Evolutionary conservation across 2,888 invertebrate species (phyloP), one percentile per base, ranked within the genome.

Genomic region (Cataglyphis livida): DNA sequence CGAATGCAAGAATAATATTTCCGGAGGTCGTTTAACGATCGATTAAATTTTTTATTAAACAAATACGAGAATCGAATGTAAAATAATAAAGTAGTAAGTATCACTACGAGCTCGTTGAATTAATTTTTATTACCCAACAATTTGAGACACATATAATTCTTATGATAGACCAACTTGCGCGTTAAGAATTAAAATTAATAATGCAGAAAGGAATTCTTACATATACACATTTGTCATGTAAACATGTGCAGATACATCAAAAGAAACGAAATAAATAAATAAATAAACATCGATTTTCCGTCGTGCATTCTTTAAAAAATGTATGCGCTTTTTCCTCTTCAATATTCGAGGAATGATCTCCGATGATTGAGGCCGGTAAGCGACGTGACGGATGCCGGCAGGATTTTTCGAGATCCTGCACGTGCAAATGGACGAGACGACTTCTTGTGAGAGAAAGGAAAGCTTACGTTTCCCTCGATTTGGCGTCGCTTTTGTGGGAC

Each of bases 391-490:
- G 9, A 65, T 25, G 25, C 10, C 41, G n/a, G 38, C 10, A 54
- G 64, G 38, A 65, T 66, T 54, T 38, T 21, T 54, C 7, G 15
- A 57, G n/a, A 76, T 65, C n/a, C 54, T 54, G 48, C 25, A 12
- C 21, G 32, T 44, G 57, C 66, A n/a, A 51, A 51, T 12, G 28
- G 5, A 51, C 51, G 76, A 51, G 76, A 66, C 28, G 38, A 66
- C n/a, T 76, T 38, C 64, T 75, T 64, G 41, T 5, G 85, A 91
- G 92, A 91, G 91, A 92, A 92, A 92, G 91, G 91, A 88, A 78
- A 64, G 35, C 51, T 75, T 90, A 75, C 85, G 89, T 90, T 90
- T 90, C 86, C 89, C 88, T 85, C 41, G 41, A 12, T 87, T 73
- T 84, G 84, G 82, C 73, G 83, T 83, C 79, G 57, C 44, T 82